Conservation (phyloP, 2,113 vertebrate genomes). For the Ovibos moschatus region DNA sequence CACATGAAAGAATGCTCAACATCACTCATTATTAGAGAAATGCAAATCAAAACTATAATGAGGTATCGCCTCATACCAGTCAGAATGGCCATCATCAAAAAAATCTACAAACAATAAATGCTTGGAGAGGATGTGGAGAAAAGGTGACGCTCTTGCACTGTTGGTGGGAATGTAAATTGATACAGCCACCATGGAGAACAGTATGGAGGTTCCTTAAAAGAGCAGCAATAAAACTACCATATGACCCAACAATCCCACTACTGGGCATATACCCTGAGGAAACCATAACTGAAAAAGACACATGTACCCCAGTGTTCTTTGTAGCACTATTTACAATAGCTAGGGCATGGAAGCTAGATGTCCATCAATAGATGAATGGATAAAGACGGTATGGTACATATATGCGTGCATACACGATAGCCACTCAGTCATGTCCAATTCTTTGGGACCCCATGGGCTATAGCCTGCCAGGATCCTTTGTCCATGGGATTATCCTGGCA, state of each 20-base stretch:
- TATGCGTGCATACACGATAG: fast-evolving
- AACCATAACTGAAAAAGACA: not conserved
- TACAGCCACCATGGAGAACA: not conserved
- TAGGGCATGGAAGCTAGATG: not conserved
- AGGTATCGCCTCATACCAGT: not conserved
- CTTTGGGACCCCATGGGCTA: not conserved
- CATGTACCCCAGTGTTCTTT: not conserved
- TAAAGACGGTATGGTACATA: not conserved
- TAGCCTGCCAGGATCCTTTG: not conserved
- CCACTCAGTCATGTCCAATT: not conserved
- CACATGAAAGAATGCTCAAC: not conserved
- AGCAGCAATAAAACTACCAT: not conserved
- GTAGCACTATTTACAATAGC: not conserved
- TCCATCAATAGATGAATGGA: not conserved
- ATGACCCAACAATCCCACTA: not conserved
- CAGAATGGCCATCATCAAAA: not conserved
- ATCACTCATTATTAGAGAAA: not conserved
- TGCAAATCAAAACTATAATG: not conserved
- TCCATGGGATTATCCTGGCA: not conserved
- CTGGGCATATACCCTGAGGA: not conserved
- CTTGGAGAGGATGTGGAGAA: not conserved
- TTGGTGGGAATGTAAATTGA: not conserved
- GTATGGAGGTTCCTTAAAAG: not conserved
- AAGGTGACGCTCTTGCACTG: not conserved
- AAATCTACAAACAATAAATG: not conserved